Evolutionary conservation across 2,113 vertebrate species (phyloP).

Genomic region (Zeus faber): DNA sequence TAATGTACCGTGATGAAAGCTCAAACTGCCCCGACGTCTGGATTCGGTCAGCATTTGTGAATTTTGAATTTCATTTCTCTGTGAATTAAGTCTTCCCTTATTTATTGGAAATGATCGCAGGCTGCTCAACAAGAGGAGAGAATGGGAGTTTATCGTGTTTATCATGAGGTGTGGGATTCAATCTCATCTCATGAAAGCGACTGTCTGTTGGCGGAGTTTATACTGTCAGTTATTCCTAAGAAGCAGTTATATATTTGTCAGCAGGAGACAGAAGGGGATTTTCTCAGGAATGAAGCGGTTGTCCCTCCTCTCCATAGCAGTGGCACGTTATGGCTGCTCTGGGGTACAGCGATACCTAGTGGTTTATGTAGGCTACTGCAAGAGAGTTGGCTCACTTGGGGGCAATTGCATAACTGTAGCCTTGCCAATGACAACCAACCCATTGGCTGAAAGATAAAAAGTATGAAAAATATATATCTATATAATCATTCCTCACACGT

Average conservation of each 20-base stretch:
- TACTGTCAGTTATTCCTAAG: not conserved
- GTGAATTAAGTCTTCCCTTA: not conserved
- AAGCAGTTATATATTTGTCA: not conserved
- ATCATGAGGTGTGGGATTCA: too few relatives aligned
- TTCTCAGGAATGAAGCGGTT: conserved; percentile 7
- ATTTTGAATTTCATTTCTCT: not conserved
- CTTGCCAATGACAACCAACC: conserved; percentile 2
- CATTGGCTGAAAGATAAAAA: conserved; percentile 3
- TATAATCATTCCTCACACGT: conserved; percentile 12
- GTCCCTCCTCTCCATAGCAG: not conserved
- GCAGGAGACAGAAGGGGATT: not conserved
- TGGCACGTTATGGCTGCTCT: conserved; percentile 15
- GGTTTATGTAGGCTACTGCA: conserved; percentile 13
- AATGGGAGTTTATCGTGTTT: too few relatives aligned
- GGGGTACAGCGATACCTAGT: conserved; percentile 60
- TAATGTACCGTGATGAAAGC: not conserved
- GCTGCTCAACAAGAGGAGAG: too few relatives aligned
- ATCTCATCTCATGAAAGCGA: not conserved
- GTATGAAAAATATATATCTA: too few relatives aligned
- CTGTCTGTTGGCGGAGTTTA: not conserved
- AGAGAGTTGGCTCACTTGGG: not conserved
- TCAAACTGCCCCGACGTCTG: not conserved
- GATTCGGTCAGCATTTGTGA: not conserved
- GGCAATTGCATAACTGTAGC: not conserved
- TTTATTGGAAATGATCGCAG: not conserved